A percentile compares a stretch with the other conserved stretches of the same genome.
These are phyloP conservation scores for Caenorhabditis drosophilae DNA, from an alignment of 2,888 invertebrate genomes.

Conservation along the genomic window DNA sequence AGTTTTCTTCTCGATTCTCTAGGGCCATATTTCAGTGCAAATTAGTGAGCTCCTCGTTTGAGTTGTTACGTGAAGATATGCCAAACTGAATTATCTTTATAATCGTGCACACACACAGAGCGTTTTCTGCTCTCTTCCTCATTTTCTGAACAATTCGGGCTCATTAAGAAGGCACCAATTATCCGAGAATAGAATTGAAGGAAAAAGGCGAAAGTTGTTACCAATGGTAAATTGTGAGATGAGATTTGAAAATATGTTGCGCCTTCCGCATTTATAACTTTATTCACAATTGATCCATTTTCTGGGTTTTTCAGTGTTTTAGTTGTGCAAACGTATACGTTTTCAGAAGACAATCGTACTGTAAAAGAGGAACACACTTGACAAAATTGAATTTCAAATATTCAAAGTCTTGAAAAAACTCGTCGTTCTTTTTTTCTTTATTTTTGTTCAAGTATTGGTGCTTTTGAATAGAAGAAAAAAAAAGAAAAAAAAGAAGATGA, in stretches of 20 bases:
- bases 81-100: constrained; percentile 40
- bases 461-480: too few relatives aligned
- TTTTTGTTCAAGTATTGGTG: too few relatives aligned
- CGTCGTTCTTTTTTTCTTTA: too few relatives aligned
- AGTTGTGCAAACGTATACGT: too few relatives aligned
- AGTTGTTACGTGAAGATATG: constrained; percentile 36
- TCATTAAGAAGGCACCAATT: neutral
- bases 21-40: constrained; percentile 16
- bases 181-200: neutral
- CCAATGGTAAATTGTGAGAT: neutral
- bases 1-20: neutral
- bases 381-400: too few relatives aligned
- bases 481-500: too few relatives aligned
- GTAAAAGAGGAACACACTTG: too few relatives aligned
- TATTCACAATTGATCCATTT: too few relatives aligned
- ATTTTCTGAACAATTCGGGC: neutral
- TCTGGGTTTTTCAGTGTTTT: too few relatives aligned
- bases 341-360: too few relatives aligned
- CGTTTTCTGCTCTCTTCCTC: neutral
- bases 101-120: constrained; percentile 17
- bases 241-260: neutral
- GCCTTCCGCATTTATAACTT: too few relatives aligned
- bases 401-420: too few relatives aligned
- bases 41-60: constrained; percentile 3
- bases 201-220: neutral